Base-by-base conservation (phyloP, 1,140 invertebrate species). In the Heliconius nattereri region DNA sequence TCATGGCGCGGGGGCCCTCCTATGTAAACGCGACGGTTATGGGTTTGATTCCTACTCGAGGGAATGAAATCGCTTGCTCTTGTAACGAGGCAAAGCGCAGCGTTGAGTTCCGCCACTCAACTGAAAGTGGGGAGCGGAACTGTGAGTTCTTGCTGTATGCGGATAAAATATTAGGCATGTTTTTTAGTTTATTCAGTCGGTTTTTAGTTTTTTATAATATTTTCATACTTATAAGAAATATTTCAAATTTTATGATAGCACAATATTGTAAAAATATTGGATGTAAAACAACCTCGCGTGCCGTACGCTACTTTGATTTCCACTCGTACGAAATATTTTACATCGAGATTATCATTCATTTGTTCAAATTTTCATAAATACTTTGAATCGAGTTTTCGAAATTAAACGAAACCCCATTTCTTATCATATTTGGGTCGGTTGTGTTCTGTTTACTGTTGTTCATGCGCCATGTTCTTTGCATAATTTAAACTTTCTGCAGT, bases 351-450 rank as follows among this genome's bases (percentile, higher is more conserved):
- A 26, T 60, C 54, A 9, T 23, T 57, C 54, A 57, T 57, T 26
- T 66, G 26, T 66, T 66, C 13, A 66, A 26, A 26, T 66, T 66
- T 66, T 66, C 11, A 66, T 66, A 66, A 66, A 66, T 35, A 29
- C 26, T 16, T 66, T 26, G 60, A 8, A 13, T 66, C 13, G n/a
- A 66, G 23, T 1, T 29, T 13, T 16, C 40, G 16, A 45, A 45
- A 45, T 45, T 13, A 66, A 66, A 16, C 7, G 60, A 66, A 29
- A 66, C 9, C 26, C 2, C 71, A 84, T 85, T 85, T 81, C 82
- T 85, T 77, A 81, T 80, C 71, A 85, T 86, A 88, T 88, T 87
- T 89, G 78, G 85, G 84, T 86, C 84, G 84, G 82, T 82, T 84
- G 78, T 70, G 80, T 79, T 84, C 78, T 84, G 77, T 40, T 75